A percentile compares a stretch with the other conserved stretches of the same genome.
Evolutionary conservation across 1,140 invertebrate genomes (phyloP).

Genomic region (Piezodorus guildinii): DNA sequence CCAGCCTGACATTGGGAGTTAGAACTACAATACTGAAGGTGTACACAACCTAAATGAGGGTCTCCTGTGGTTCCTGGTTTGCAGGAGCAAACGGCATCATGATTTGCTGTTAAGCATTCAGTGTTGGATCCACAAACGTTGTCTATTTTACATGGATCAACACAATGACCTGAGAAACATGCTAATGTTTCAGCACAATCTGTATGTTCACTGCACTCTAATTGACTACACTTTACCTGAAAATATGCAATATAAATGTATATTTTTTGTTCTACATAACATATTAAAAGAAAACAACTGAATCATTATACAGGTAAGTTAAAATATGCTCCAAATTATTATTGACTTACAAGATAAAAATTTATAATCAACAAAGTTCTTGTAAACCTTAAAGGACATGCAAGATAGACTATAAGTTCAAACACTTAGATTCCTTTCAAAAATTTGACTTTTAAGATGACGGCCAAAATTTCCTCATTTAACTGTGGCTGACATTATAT

Average conservation of each 20-base stretch:
- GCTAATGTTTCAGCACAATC: slow-evolving; percentile 56
- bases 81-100: slow-evolving; percentile 68
- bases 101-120: slow-evolving; percentile 32
- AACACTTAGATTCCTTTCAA: too few relatives aligned
- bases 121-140: slow-evolving; percentile 74
- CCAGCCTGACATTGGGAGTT: slow-evolving; percentile 68
- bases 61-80: slow-evolving; percentile 71
- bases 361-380: too few relatives aligned
- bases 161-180: slow-evolving; percentile 67
- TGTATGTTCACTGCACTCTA: slow-evolving; percentile 66
- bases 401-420: too few relatives aligned
- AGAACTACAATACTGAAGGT: slow-evolving; percentile 61
- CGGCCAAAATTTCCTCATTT: too few relatives aligned
- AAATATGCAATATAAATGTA: slow-evolving; percentile 17
- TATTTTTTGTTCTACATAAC: background rate
- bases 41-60: slow-evolving; percentile 67
- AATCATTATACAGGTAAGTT: too few relatives aligned
- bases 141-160: slow-evolving; percentile 63
- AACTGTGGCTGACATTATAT: too few relatives aligned
- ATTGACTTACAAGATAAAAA: too few relatives aligned
- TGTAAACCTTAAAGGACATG: too few relatives aligned
- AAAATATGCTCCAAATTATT: too few relatives aligned
- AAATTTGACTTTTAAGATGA: too few relatives aligned
- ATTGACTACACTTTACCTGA: slow-evolving; percentile 47
- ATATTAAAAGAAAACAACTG: too few relatives aligned